Base-by-base conservation (phyloP, 2,797 vertebrate species). In the Heliangelus exortis region DNA sequence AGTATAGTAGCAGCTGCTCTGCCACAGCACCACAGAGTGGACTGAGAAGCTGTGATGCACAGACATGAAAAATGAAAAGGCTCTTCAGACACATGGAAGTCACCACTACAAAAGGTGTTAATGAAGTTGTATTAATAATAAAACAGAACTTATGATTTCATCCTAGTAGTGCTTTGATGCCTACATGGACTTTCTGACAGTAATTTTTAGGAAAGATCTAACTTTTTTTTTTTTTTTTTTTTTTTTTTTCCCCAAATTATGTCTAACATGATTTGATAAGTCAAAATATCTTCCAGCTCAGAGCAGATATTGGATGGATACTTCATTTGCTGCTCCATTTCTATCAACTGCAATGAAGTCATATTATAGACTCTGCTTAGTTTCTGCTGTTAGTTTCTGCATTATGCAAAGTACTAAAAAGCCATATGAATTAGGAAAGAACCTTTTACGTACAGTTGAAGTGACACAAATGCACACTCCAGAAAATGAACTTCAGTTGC, bases 341-440 rank as follows among this genome's bases (percentile, higher is more conserved):
- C 91, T 89, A 63, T 89, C 93, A 92, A 47, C 61, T 61, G 75
- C 65, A 67, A 53, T 89, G 75, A 95, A 94, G 67, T 77, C 86
- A 25, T 43, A 33, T 94, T 59, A 87, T 39, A 62, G 79, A 73
- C 63, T 94, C 65, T 16, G 4, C 77, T 59, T 67, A 72, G 71
- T 90, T 93, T 91, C 87, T 88, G 48, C 84, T 89, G 71, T 84
- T 85, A 91, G 34, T 73, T 84, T 69, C 63, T 94, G 73, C 76
- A 61, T 96, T 85, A 89, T 87, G 93, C 93, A 96, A 87, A 87
- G 65, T 73, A 63, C 51, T 91, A 86, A 93, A 89, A 95, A 96
- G 88, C 85, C 51, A 51, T 48, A 41, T 89, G 89, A 96, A 95
- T 89, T 88, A 96, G 90, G 69, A 76, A 92, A 94, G 89, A 84